Evolutionary conservation across 2,113 vertebrate species (phyloP).

Genomic region (Rhizomys pruinosus): DNA sequence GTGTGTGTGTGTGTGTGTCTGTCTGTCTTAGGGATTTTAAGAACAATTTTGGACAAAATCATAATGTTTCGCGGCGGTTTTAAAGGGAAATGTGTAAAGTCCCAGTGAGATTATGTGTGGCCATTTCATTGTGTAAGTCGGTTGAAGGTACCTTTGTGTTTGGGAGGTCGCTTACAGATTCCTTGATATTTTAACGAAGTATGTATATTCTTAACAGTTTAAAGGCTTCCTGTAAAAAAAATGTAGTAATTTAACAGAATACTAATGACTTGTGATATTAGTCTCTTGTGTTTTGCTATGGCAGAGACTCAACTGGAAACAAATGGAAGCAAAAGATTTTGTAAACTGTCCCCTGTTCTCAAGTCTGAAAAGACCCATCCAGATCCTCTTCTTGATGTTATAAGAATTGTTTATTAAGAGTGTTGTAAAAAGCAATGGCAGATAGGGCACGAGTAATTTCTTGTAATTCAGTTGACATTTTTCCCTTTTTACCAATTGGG

Average conservation of each 20-base stretch:
- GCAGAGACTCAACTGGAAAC: slow-evolving; percentile 22
- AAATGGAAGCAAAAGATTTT: slow-evolving; percentile 50
- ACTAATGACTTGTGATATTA: slow-evolving; percentile 7
- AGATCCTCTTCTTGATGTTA: slow-evolving; percentile 2
- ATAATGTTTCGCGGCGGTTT: slow-evolving; percentile 24
- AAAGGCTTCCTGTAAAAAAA: slow-evolving; percentile 34
- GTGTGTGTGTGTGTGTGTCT: too few species aligned
- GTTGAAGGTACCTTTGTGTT: slow-evolving; percentile 43
- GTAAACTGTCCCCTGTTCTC: not conserved
- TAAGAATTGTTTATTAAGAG: slow-evolving; percentile 37
- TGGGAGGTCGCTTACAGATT: slow-evolving; percentile 36
- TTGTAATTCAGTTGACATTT: slow-evolving; percentile 34
- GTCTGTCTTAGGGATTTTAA: slow-evolving; percentile 44
- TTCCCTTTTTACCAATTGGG: slow-evolving; percentile 29
- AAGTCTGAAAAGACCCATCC: not conserved
- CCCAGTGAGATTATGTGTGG: not conserved
- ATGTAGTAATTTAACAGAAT: not conserved
- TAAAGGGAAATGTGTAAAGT: slow-evolving; percentile 44
- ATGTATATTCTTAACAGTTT: not conserved
- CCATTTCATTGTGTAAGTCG: slow-evolving; percentile 28
- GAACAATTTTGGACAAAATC: slow-evolving; percentile 45
- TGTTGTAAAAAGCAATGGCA: not conserved
- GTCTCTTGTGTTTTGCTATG: slow-evolving; percentile 44
- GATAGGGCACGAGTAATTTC: slow-evolving; percentile 47
- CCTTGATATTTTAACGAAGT: slow-evolving; percentile 41